phyloP scores from a whole-genome alignment of 2,797 vertebrate genomes.

The Hippocampus kuda region DNA sequence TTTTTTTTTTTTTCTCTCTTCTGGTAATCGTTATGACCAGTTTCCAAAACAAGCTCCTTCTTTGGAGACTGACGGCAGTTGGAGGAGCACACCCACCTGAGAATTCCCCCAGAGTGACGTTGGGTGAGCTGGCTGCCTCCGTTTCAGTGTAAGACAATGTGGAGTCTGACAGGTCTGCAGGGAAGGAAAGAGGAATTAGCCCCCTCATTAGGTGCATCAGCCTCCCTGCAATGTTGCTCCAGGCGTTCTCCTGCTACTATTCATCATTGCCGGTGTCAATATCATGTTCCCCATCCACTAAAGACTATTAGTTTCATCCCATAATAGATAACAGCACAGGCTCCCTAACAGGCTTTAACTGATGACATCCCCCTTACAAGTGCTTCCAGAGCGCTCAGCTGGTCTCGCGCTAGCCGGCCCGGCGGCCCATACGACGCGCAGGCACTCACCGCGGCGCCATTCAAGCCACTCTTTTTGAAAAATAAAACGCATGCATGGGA shows the following conservation, averaged over 20 bases:
- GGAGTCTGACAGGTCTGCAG: conserved; percentile 92
- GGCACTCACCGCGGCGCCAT: conserved; percentile 37
- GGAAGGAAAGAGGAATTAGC: conserved; percentile 36
- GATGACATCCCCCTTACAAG: conserved; percentile 19
- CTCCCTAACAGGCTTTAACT: conserved; percentile 20
- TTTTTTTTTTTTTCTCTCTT: neutral
- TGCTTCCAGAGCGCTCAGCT: conserved; percentile 10
- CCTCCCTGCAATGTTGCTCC: conserved; percentile 4
- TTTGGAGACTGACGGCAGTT: conserved; percentile 21
- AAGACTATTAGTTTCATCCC: conserved; percentile 11
- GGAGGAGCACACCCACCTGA: conserved; percentile 76
- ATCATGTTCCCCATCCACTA: conserved; percentile 7
- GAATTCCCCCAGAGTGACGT: conserved; percentile 84
- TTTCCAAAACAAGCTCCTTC: conserved; percentile 9
- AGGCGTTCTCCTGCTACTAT: neutral
- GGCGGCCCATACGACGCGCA: conserved; percentile 35
- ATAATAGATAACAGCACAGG: conserved; percentile 11
- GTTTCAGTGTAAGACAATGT: conserved; percentile 99
- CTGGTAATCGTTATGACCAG: conserved; percentile 10
- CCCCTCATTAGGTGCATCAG: conserved; percentile 2
- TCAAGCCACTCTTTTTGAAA: neutral
- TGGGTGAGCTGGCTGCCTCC: conserved; percentile 87
- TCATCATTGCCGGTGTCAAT: conserved; percentile 11
- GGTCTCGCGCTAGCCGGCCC: conserved; percentile 13
- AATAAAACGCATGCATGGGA: neutral